Conservation (phyloP, 2,888 invertebrate species). For the Eilema griseolum region DNA sequence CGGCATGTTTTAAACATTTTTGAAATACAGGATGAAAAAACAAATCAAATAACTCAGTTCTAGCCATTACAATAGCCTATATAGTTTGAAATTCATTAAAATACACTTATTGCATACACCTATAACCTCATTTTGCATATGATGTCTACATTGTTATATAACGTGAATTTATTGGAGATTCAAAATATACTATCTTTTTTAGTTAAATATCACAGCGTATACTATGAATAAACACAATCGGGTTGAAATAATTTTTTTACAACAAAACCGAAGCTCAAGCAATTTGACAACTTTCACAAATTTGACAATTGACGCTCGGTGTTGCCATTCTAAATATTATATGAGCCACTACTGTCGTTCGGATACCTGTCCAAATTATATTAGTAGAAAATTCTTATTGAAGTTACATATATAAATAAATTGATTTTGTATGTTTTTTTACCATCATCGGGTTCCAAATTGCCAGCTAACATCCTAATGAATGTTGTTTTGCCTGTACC, state of each 20-base stretch:
- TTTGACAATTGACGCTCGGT: conserved; percentile 58
- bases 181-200: conserved; percentile 42
- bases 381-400: not conserved
- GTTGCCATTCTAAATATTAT: conserved; percentile 59
- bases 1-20: conserved; percentile 85
- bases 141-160: conserved; percentile 61
- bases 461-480: conserved; percentile 99
- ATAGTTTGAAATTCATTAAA: conserved; percentile 66
- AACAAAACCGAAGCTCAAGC: conserved; percentile 58
- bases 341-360: conserved; percentile 26
- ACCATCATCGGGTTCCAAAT: conserved; percentile 95
- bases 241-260: conserved; percentile 56
- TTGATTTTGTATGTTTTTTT: conserved; percentile 41
- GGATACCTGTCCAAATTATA: conserved; percentile 41
- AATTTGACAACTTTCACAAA: conserved; percentile 76
- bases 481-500: conserved; percentile 99
- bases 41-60: conserved; percentile 84
- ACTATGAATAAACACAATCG: conserved; percentile 47
- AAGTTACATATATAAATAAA: not conserved
- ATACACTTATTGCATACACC: conserved; percentile 69
- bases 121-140: conserved; percentile 76
- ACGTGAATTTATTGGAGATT: conserved; percentile 43
- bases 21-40: conserved; percentile 86
- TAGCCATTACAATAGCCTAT: conserved; percentile 76
- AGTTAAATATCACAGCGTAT: conserved; percentile 48